Evolutionary conservation across 2,888 invertebrate genomes (phyloP).

Genomic region (Pheosia tremula): DNA sequence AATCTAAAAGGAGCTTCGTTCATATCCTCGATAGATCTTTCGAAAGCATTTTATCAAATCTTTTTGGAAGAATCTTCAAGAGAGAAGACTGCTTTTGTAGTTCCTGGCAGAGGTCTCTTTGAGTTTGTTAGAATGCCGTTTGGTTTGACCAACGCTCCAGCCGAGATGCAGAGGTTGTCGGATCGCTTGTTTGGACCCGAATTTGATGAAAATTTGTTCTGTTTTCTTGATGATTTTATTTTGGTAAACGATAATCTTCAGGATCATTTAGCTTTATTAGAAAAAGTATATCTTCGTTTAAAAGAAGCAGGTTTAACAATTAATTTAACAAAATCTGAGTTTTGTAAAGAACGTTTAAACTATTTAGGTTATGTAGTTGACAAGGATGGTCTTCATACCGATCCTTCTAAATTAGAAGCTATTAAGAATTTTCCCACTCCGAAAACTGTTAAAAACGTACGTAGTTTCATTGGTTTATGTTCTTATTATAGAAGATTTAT

Average conservation of each 20-base stretch:
- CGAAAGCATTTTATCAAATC: too few relatives aligned
- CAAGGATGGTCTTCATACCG: slow-evolving; percentile 19
- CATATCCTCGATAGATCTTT: too few relatives aligned
- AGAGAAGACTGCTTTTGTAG: too few relatives aligned
- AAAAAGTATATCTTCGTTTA: too few relatives aligned
- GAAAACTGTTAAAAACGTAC: slow-evolving; percentile 14
- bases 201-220: slow-evolving; percentile 13
- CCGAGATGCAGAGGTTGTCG: neutral
- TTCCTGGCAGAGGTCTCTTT: too few relatives aligned
- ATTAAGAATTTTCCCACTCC: slow-evolving; percentile 12
- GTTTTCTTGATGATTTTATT: slow-evolving; percentile 23
- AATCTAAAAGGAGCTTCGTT: neutral
- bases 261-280: too few relatives aligned
- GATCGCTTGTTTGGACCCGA: slow-evolving; percentile 5
- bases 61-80: too few relatives aligned
- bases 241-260: too few relatives aligned
- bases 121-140: too few relatives aligned
- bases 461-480: slow-evolving; percentile 24
- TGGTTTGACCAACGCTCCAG: too few relatives aligned
- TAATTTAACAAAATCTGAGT: slow-evolving; percentile 21
- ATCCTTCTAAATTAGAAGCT: slow-evolving; percentile 22
- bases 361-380: slow-evolving; percentile 14
- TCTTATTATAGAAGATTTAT: slow-evolving; percentile 30
- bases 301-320: slow-evolving; percentile 17
- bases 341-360: slow-evolving; percentile 14